phyloP scores from a whole-genome alignment of 2,797 vertebrate species.

The Lithobates sylvaticus region DNA sequence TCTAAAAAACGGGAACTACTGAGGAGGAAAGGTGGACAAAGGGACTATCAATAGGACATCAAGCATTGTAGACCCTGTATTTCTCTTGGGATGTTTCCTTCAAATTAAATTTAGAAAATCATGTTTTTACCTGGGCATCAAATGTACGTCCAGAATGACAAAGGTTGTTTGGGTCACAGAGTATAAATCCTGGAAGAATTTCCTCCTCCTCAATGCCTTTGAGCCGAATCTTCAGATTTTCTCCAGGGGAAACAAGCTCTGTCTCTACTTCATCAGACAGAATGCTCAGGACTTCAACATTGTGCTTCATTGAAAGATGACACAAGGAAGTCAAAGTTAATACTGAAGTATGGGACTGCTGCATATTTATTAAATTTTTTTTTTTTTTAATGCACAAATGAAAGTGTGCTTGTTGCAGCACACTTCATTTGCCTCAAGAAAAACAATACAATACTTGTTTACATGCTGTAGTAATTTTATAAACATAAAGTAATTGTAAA shows the following conservation, averaged over 20 bases:
- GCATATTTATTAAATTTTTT: too few relatives aligned
- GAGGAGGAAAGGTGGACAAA: background rate
- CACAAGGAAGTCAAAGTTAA: too few relatives aligned
- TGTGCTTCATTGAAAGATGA: slow-evolving; percentile 78
- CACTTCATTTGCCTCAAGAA: too few relatives aligned
- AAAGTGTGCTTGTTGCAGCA: too few relatives aligned
- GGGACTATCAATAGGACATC: background rate
- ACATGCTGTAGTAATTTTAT: too few relatives aligned
- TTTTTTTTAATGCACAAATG: too few relatives aligned
- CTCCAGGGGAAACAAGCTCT: slow-evolving; percentile 89
- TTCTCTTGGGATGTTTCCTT: too few relatives aligned
- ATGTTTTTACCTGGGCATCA: slow-evolving; percentile 88
- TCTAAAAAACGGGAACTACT: background rate
- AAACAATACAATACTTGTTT: too few relatives aligned
- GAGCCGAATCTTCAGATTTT: slow-evolving; percentile 95
- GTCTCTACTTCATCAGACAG: slow-evolving; percentile 97
- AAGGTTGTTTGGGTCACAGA: slow-evolving; percentile 92
- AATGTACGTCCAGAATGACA: slow-evolving; percentile 97
- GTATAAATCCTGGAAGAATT: slow-evolving; percentile 95
- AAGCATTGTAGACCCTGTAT: too few relatives aligned
- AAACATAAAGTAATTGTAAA: too few relatives aligned
- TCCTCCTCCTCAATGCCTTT: slow-evolving; percentile 98
- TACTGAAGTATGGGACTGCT: too few relatives aligned
- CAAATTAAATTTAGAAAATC: background rate
- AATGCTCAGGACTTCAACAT: slow-evolving; percentile 93